Base-by-base conservation (phyloP, 2,888 invertebrate genomes). In the Linnaemya vulpina region DNA sequence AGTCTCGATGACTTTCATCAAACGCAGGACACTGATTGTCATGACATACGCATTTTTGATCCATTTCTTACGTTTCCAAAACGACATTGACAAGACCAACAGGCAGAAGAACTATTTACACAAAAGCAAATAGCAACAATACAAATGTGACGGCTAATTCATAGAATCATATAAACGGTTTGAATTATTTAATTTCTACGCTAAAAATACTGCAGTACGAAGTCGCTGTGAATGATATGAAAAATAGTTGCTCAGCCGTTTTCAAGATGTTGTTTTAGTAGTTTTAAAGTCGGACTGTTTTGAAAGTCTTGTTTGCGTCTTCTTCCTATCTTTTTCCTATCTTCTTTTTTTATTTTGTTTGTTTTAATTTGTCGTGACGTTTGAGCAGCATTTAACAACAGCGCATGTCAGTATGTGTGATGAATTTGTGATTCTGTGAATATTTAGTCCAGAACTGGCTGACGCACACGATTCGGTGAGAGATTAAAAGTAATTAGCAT, bases 401-500 rank as follows among this genome's bases (percentile, higher is more conserved):
- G 30, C 55, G 38, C 20, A 68, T 51, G 20, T 17, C 74, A 43
- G 20, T 7, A 3, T 60, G 51, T 65, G 58, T 76, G 65, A 83
- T 83, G 30, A 58, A 40, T 65, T 63, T 70, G 15, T 49, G 63
- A 63, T 82, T 76, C 53, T 75, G 15, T 71, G 38, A 60, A 60
- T 38, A 30, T 51, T 38, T 46, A 51, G 51, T 53, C 4, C 22
- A 38, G 13, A 49, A 51, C n/a, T 43, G 51, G 13, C 74, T 74
- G 74, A 74, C 74, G 82, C 82, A 71, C 70, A 79, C 65, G 43
- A 15, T 20, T 20, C 13, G 35, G 38, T 53, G 62, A 35, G 51
- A 77, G 85, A 82, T 82, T 75, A 82, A 79, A 65, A 55, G 82
- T 60, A 82, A 85, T 85, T 82, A 82, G 65, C 78, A 71, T 75